phyloP scores from a whole-genome alignment of 1,140 invertebrate genomes.

The Pseudomyrmex flavicornis region DNA sequence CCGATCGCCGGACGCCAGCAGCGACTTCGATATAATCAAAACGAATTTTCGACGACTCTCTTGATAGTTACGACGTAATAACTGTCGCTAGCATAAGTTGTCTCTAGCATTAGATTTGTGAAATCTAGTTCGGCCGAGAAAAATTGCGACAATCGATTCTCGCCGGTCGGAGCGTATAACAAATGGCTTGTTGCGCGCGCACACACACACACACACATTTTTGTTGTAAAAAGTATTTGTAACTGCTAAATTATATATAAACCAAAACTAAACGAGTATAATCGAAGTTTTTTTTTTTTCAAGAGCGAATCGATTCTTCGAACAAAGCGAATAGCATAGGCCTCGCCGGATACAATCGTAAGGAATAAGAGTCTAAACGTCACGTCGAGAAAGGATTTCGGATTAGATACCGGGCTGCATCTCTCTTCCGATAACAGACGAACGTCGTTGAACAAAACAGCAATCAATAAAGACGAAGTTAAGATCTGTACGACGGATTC shows the following conservation, averaged over 20 bases:
- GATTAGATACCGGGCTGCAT: slow-evolving; percentile 48
- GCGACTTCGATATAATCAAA: slow-evolving; percentile 60
- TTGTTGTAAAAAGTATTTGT: neutral
- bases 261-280: neutral
- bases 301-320: neutral
- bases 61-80: slow-evolving; percentile 60
- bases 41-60: slow-evolving; percentile 58
- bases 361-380: slow-evolving; percentile 53
- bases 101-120: slow-evolving; percentile 28
- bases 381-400: slow-evolving; percentile 5
- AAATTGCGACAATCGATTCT: slow-evolving; percentile 9
- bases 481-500: slow-evolving; percentile 83
- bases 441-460: slow-evolving; percentile 79
- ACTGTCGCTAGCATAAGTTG: slow-evolving; percentile 59
- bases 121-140: slow-evolving; percentile 12
- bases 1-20: slow-evolving; percentile 51
- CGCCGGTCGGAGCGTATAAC: neutral
- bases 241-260: too few species aligned
- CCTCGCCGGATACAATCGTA: slow-evolving; percentile 34
- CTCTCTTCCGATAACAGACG: slow-evolving; percentile 37
- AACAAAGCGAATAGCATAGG: neutral
- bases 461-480: slow-evolving; percentile 85
- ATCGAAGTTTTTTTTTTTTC: neutral
- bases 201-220: neutral
- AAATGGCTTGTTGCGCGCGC: neutral